Base-by-base conservation (phyloP, 2,888 invertebrate genomes). In the Busseola fusca region DNA sequence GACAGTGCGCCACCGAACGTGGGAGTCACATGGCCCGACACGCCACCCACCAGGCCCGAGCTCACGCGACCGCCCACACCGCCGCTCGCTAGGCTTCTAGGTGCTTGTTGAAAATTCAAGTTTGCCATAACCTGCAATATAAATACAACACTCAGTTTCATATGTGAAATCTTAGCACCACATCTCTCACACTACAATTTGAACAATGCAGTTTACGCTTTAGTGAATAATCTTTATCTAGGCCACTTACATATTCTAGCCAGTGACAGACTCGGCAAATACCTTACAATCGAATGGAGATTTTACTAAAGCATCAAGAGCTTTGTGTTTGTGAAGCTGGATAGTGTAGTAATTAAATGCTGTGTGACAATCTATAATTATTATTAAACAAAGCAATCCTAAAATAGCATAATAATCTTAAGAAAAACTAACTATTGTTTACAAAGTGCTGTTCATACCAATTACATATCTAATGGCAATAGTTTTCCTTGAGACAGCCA, bases 21-120 rank as follows among this genome's bases (percentile, higher is more conserved):
- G 54, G 95, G 95, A 91, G 96, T 93, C 95, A 96, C 93, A 94
- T 95, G 95, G 68, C 95, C 95, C 16, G 95, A 94, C 25, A 94
- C 97, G 91, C 97, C 97, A 89, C 97, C 97, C 93, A 97, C 98
- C 93, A 98, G 97, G 91, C 98, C 98, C 82, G 97, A 93, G 84
- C 95, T 91, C 56, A 95, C 95, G 89, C 96, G 91, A 90, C 96
- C 92, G 59, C 95, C 95, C 78, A 95, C 94, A 76, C 96, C 94
- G 87, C 96, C 97, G 95, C 97, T 97, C 94, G 98, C 97, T 96
- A 98, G 97, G 96, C 97, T 98, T 96, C 98, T 97, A 95, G 98
- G 98, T 89, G 97, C 97, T 96, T 97, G 97, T 95, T 97, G 97
- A 96, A 98, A 98, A 96, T 98, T 98, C 97, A 98, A 97, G 97